phyloP scores from a whole-genome alignment of 1,140 invertebrate species.

The Drosophila suzukii region DNA sequence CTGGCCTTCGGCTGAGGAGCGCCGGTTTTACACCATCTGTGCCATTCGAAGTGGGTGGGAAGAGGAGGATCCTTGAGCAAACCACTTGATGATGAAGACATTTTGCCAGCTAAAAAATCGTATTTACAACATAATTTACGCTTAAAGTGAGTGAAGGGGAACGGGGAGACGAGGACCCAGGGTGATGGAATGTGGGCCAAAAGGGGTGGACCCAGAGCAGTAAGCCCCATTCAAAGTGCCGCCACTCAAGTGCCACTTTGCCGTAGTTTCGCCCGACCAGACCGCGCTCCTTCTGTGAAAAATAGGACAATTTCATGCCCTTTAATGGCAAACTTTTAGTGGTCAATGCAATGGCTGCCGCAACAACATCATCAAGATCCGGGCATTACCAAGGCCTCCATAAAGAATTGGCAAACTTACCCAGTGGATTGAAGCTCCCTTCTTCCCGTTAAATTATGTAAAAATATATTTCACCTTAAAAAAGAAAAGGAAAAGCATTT shows the following conservation, averaged over 20 bases:
- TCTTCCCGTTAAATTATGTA: slow-evolving; percentile 68
- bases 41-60: slow-evolving; percentile 11
- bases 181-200: slow-evolving; percentile 2
- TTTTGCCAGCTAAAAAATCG: slow-evolving; percentile 70
- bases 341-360: slow-evolving; percentile 64
- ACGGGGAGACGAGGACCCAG: neutral
- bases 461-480: slow-evolving; percentile 67
- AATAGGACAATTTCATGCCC: slow-evolving; percentile 62
- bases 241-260: slow-evolving; percentile 70
- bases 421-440: slow-evolving; percentile 5
- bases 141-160: slow-evolving; percentile 27
- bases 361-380: slow-evolving; percentile 33
- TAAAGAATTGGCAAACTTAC: slow-evolving; percentile 53
- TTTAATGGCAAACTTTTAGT: slow-evolving; percentile 71
- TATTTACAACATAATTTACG: slow-evolving; percentile 75
- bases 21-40: slow-evolving; percentile 45
- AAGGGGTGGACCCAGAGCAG: slow-evolving; percentile 22
- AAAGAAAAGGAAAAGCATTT: slow-evolving; percentile 16
- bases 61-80: slow-evolving; percentile 18
- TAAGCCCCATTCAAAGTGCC: slow-evolving; percentile 57
- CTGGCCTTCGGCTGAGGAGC: slow-evolving; percentile 20
- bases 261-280: slow-evolving; percentile 22
- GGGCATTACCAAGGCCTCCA: neutral
- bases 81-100: slow-evolving; percentile 70
- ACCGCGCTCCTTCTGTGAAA: slow-evolving; percentile 1